Evolutionary conservation across 2,113 vertebrate species (phyloP).

Genomic region (Cnemophilus loriae): DNA sequence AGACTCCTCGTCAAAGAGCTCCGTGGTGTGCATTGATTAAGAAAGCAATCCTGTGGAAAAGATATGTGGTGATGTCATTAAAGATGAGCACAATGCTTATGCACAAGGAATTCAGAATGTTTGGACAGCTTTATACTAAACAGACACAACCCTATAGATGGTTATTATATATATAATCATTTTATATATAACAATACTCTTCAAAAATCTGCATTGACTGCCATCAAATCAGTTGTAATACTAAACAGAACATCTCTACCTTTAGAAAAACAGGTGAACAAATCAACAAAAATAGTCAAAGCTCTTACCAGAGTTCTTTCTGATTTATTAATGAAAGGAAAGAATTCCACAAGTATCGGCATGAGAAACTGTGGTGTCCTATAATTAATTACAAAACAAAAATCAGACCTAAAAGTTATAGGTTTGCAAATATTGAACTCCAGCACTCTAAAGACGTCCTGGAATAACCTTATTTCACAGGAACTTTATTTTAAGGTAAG

Average conservation of each 20-base stretch:
- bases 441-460: neutral
- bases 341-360: slow-evolving; percentile 87
- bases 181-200: neutral
- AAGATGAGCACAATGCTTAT: neutral
- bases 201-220: neutral
- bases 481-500: neutral
- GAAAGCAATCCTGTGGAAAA: slow-evolving; percentile 20
- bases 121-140: neutral
- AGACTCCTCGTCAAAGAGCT: neutral
- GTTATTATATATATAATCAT: neutral
- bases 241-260: neutral
- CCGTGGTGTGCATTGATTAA: neutral
- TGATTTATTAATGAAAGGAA: slow-evolving; percentile 92
- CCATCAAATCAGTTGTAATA: neutral
- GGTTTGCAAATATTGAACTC: neutral
- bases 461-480: neutral
- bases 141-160: neutral
- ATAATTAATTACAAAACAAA: neutral
- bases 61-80: neutral
- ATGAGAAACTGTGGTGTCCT: slow-evolving; percentile 91
- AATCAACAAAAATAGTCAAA: neutral
- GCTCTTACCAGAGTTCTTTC: slow-evolving; percentile 87
- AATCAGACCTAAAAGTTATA: neutral
- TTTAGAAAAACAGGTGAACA: neutral
- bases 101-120: neutral